Base-by-base conservation (phyloP, 2,888 invertebrate species). In the Oscheius sp. region DNA sequence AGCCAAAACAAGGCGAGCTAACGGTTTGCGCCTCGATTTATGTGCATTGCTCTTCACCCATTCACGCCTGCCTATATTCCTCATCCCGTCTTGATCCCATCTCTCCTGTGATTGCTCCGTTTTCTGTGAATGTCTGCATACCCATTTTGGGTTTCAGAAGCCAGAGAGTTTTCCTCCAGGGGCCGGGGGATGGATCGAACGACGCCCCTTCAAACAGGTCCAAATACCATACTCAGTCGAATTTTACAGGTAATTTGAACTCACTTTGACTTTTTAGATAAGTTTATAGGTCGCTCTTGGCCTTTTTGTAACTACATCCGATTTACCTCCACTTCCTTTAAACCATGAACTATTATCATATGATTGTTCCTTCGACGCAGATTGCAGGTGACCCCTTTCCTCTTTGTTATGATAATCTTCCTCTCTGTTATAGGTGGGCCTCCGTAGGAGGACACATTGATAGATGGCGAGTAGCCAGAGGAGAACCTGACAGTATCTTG, bases 401-500 rank as follows among this genome's bases (percentile, higher is more conserved):
- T 52, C 49, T 49, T 66, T 61, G n/a, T 45, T 61, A 27, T 43
- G 23, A n/a, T 27, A 61, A 70, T 41, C 23, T 45, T 49, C 56
- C 72, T 12, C 35, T n/a, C n/a, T 35, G 3, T 35, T 35, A 35
- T 29, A 79, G 81, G 71, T 81, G 81, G 81, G 55, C 69, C 18
- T 77, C 81, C 0, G 46, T 74, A 1, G 81, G 76, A 70, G 79
- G 69, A 12, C 52, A 73, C 25, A 58, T 76, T 2, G 81, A 81
- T 43, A 68, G 80, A 41, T 87, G 87, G 87, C 72, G 81, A 63
- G 73, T 86, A 23, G 87, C 85, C 1, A 74, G 77, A 52, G 87
- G 87, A n/a, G 85, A 87, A 68, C 87, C 87, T 6, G 87, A 87
- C 56, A 79, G 82, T 63, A 69, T 87, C 12, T 74, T 87, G 43